Evolutionary conservation across 1,140 invertebrate species (phyloP).

Genomic region (Notospermus geniculatus): DNA sequence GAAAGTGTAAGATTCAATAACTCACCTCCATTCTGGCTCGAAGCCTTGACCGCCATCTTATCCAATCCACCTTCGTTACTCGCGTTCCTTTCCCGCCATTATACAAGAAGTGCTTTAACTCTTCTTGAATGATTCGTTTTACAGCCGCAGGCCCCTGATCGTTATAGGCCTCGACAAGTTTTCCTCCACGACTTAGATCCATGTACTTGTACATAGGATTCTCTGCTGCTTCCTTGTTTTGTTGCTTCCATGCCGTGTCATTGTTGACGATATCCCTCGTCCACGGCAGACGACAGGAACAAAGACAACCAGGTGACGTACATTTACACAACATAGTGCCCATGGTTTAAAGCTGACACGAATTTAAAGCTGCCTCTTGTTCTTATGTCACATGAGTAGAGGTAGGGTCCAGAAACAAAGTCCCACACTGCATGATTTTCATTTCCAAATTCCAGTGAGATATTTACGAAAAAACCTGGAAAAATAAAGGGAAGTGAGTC

Average conservation of each 20-base stretch:
- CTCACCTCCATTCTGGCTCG: slow-evolving; percentile 58
- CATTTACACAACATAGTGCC: no score
- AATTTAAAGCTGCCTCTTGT: no score
- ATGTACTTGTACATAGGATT: slow-evolving; percentile 59
- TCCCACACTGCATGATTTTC: no score
- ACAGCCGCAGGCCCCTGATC: slow-evolving; percentile 66
- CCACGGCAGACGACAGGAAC: neutral
- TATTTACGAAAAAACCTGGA: no score
- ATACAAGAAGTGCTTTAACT: slow-evolving; percentile 87
- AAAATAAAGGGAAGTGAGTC: no score
- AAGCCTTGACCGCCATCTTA: slow-evolving; percentile 84
- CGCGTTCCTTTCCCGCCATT: slow-evolving; percentile 80
- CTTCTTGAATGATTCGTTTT: slow-evolving; percentile 81
- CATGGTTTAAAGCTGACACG: no score
- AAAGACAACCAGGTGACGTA: no score
- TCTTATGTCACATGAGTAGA: no score
- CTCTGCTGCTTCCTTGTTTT: slow-evolving; percentile 56
- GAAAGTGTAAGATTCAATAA: slow-evolving; percentile 6
- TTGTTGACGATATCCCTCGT: slow-evolving; percentile 32
- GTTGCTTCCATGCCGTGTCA: slow-evolving; percentile 58
- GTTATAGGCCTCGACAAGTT: slow-evolving; percentile 79
- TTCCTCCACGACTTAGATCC: slow-evolving; percentile 49
- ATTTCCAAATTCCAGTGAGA: no score
- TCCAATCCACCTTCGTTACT: slow-evolving; percentile 85
- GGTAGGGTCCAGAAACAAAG: no score